Percentiles rank a stretch among this genome's conserved stretches.
Evolutionary conservation across 1,140 invertebrate genomes (phyloP).

Genomic region (Papilio xuthus): DNA sequence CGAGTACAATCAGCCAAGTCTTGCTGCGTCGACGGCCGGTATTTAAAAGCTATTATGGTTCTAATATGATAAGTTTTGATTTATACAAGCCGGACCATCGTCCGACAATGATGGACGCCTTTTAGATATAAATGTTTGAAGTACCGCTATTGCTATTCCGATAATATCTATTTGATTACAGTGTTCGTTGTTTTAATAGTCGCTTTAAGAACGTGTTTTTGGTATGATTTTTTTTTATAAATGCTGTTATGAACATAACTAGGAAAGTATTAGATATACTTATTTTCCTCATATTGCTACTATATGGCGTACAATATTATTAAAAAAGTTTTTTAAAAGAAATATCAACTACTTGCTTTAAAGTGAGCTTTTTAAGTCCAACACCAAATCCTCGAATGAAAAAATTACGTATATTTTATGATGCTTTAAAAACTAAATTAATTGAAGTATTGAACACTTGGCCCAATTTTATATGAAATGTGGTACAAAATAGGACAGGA

Average conservation of each 20-base stretch:
- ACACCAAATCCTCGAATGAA: not conserved
- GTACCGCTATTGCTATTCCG: slow-evolving; percentile 18
- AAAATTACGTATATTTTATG: not conserved
- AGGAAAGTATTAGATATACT: too few species aligned
- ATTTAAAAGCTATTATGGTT: slow-evolving; percentile 28
- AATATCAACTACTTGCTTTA: not conserved
- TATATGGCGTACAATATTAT: not conserved
- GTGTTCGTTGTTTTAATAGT: not conserved
- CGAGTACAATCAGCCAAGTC: slow-evolving; percentile 54
- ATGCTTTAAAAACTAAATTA: slow-evolving; percentile 24
- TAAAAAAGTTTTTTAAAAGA: not conserved
- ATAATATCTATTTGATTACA: slow-evolving; percentile 27
- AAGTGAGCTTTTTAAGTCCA: not conserved
- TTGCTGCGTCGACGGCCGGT: slow-evolving; percentile 38
- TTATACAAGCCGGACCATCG: slow-evolving; percentile 26
- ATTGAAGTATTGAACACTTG: slow-evolving; percentile 25
- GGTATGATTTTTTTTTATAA: not conserved
- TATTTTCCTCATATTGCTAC: not conserved
- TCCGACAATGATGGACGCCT: slow-evolving; percentile 27
- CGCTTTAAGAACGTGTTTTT: not conserved
- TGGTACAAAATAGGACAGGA: slow-evolving; percentile 3
- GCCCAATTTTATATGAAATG: slow-evolving; percentile 9
- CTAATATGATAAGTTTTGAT: slow-evolving; percentile 36
- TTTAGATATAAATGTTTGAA: slow-evolving; percentile 31
- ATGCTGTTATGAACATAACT: not conserved